These are phyloP conservation scores for Ceryle rudis DNA, from an alignment of 2,797 vertebrate genomes.

Conservation along the genomic window DNA sequence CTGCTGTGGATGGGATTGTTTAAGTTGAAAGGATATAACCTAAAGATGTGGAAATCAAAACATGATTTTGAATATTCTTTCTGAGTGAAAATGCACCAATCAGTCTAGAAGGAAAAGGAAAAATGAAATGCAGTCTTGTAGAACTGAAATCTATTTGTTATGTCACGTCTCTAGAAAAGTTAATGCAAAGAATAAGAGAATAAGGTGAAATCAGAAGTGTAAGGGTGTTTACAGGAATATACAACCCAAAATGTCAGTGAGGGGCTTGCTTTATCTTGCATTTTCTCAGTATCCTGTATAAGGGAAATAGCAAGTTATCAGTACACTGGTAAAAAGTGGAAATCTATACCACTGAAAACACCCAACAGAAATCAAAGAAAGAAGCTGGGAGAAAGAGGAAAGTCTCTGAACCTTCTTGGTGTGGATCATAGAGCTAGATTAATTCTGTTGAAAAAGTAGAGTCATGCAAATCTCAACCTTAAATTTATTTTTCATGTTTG, in stretches of 20 bases:
- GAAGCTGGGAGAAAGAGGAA: not conserved
- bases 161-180: not conserved
- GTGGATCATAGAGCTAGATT: not conserved
- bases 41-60: not conserved
- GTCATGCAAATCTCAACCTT: not conserved
- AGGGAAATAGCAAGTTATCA: not conserved
- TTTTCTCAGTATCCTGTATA: not conserved
- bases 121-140: not conserved
- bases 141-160: not conserved
- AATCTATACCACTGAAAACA: not conserved
- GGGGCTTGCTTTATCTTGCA: not conserved
- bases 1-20: not conserved
- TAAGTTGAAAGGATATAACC: not conserved
- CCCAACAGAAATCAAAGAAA: not conserved
- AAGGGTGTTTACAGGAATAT: not conserved
- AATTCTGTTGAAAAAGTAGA: not conserved
- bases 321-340: not conserved
- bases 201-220: not conserved
- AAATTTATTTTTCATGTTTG: not conserved
- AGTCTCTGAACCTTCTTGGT: not conserved
- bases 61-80: not conserved
- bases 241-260: not conserved
- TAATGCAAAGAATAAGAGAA: not conserved
- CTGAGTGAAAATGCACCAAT: not conserved
- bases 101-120: not conserved